These are phyloP conservation scores for Ormyrus pomaceus DNA, from an alignment of 2,888 invertebrate species.

Conservation along the genomic window DNA sequence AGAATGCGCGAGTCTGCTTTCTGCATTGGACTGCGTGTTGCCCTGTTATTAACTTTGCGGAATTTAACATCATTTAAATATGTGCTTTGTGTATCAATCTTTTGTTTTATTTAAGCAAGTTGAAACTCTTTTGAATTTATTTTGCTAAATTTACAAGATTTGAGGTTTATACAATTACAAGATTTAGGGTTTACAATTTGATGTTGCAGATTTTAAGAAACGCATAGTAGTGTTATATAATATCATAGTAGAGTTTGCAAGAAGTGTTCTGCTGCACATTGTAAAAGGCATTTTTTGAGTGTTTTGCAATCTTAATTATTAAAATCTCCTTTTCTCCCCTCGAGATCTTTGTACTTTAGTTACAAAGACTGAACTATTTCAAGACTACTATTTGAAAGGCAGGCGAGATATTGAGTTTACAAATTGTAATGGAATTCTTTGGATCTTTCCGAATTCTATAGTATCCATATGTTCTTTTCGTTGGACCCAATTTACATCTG, in stretches of 20 bases:
- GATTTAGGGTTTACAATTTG: too few relatives aligned
- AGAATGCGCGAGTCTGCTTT: constrained; percentile 29
- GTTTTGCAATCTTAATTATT: too few relatives aligned
- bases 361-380: background rate
- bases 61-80: constrained; percentile 5
- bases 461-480: constrained; percentile 11
- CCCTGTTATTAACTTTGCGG: constrained; percentile 18
- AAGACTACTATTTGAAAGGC: background rate
- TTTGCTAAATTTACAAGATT: too few relatives aligned
- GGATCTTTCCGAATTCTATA: background rate
- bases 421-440: background rate
- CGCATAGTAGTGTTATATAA: too few relatives aligned
- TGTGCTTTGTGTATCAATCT: background rate
- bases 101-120: too few relatives aligned
- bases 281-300: too few relatives aligned
- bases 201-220: too few relatives aligned
- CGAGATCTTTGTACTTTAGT: background rate
- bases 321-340: too few relatives aligned
- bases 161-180: too few relatives aligned
- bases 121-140: too few relatives aligned
- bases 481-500: constrained; percentile 7
- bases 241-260: too few relatives aligned
- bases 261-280: too few relatives aligned
- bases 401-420: background rate
- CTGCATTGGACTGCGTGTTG: background rate